Conservation (phyloP, 2,113 vertebrate genomes). For the Pomatorhinus ruficollis region DNA sequence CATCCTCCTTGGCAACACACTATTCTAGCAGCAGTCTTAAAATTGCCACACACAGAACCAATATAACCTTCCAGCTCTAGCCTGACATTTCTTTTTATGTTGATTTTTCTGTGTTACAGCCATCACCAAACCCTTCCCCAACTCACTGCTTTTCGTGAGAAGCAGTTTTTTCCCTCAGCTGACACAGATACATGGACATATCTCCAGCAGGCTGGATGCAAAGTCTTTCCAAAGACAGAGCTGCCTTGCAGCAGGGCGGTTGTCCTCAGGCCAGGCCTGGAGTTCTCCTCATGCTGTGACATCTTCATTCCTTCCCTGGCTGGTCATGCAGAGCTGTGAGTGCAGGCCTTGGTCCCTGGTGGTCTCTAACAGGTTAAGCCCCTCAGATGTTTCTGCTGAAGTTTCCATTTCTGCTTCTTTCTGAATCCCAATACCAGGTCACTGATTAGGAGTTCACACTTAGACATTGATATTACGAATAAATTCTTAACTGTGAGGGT, state of each 20-base stretch:
- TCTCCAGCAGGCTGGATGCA: background rate
- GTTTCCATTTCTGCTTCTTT: background rate
- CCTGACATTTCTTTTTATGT: background rate
- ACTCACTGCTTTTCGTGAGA: background rate
- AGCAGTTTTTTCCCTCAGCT: background rate
- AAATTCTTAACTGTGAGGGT: background rate
- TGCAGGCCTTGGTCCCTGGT: background rate
- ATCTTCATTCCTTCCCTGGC: background rate
- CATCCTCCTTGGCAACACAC: background rate
- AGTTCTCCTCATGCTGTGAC: background rate
- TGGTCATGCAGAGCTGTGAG: accelerated
- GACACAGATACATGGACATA: background rate
- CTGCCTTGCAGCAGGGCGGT: background rate
- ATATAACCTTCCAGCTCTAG: background rate
- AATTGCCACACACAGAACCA: background rate
- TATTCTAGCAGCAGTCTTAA: background rate
- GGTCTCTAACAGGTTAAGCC: background rate
- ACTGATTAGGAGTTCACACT: background rate
- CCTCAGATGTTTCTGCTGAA: background rate
- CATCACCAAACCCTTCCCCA: background rate
- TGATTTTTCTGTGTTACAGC: background rate
- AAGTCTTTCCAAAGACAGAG: background rate
- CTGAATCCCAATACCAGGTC: background rate
- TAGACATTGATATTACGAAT: background rate
- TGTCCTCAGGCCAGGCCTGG: background rate